Base-by-base conservation (phyloP, 1,140 invertebrate genomes). In the Helicoverpa armigera region DNA sequence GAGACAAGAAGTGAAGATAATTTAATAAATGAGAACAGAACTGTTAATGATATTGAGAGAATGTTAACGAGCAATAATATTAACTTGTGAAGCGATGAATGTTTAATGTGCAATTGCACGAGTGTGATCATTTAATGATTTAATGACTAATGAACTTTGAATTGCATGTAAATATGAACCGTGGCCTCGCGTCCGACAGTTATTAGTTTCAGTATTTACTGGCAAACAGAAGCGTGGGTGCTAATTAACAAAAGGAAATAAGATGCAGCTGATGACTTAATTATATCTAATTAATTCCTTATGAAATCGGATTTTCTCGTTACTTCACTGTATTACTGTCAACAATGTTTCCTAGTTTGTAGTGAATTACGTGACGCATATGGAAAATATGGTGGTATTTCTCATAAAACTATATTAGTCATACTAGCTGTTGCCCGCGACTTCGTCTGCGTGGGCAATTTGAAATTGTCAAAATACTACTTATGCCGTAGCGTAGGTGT, bases 241-340 rank as follows among this genome's bases (percentile, higher is more conserved):
- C 23, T 29, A 72, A 72, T 72, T 54, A 72, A 72, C 16, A 9
- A 54, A 72, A 72, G 50, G 69, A 72, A 72, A 53, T 14, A 75
- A 75, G 56, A 75, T 14, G 50, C 56, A 74, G 75, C 69, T 82
- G 69, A 60, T 75, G 58, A 61, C n/a, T 74, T 82, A 79, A 82
- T 83, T 77, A 83, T 43, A 80, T 76, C 73, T 74, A 84, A 84
- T 84, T 84, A 81, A 77, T 82, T 79, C 83, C 76, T 82, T 82
- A 73, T 65, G 73, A 75, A 77, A 83, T 69, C 78, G 70, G 67
- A 60, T 80, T 63, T 80, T 63, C 72, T 60, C n/a, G 13, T 16
- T 60, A 60, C 16, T 56, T 10, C 16, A 18, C 53, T 31, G 35
- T 74, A 61, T 48, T 61, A 18, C 58, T 31, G 35, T 53, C n/a